Evolutionary conservation across 2,797 vertebrate species (phyloP).

Genomic region (Sebastes matsubarae): DNA sequence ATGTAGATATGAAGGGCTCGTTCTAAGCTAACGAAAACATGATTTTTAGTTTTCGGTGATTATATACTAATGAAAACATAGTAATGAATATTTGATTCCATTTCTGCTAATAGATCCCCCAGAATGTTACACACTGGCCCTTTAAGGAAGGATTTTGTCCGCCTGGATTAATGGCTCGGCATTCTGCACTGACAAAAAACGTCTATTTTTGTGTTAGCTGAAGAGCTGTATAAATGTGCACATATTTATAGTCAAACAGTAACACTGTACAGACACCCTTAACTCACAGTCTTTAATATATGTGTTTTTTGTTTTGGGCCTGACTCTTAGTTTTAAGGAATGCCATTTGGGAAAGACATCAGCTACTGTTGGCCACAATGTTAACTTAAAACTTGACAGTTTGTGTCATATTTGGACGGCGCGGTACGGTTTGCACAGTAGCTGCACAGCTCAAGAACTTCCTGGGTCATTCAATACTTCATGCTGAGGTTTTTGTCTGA

Average conservation of each 20-base stretch:
- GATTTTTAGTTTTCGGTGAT: too few species aligned
- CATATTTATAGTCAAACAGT: not conserved
- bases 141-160: not conserved
- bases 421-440: not conserved
- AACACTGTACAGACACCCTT: not conserved
- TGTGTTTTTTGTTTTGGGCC: constrained; percentile 34
- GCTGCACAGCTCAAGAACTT: constrained; percentile 17
- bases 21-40: too few species aligned
- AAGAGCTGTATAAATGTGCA: not conserved
- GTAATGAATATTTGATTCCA: not conserved
- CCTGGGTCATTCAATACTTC: constrained; percentile 27
- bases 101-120: too few species aligned
- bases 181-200: not conserved
- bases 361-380: constrained; percentile 7
- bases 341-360: constrained; percentile 35
- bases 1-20: too few species aligned
- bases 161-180: not conserved
- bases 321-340: constrained; percentile 23
- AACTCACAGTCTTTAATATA: not conserved
- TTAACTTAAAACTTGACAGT: constrained; percentile 40
- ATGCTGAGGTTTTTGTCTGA: constrained; percentile 3
- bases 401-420: constrained; percentile 40
- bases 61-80: too few species aligned
- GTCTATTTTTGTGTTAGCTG: not conserved
- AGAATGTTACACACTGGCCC: not conserved